A percentile compares a stretch with the other conserved stretches of the same genome.
Conservation (phyloP, 1,140 invertebrate species). For the Diorhabda elongata region DNA sequence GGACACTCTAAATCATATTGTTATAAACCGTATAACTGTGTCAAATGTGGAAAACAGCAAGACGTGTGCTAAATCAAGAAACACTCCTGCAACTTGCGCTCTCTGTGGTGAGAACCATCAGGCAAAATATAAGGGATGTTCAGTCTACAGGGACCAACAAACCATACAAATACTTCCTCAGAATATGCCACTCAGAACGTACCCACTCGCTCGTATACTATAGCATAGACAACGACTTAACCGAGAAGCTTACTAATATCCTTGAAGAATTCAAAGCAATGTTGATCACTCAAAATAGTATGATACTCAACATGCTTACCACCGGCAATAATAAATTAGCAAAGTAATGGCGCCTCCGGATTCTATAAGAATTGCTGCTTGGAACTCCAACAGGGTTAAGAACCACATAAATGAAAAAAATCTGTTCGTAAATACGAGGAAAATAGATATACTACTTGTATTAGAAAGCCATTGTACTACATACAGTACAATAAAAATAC, state of each 20-base stretch:
- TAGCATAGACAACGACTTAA: neutral
- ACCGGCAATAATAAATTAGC: no score
- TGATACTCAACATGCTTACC: no score
- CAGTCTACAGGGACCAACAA: conserved; percentile 31
- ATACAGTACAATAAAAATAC: no score
- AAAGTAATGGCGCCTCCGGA: conserved; percentile 4
- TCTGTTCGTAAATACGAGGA: neutral
- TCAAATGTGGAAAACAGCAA: conserved; percentile 19
- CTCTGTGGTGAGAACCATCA: conserved; percentile 42
- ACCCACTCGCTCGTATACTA: conserved; percentile 4
- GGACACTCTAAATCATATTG: no score
- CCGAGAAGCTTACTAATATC: conserved; percentile 10
- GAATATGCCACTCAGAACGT: neutral
- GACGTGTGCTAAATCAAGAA: conserved; percentile 42
- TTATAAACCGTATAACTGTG: no score
- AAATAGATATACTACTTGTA: neutral
- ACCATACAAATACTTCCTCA: conserved; percentile 1
- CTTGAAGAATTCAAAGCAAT: conserved; percentile 19
- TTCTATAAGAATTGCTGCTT: conserved; percentile 9
- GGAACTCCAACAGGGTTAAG: neutral
- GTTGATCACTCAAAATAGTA: neutral
- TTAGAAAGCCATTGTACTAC: neutral
- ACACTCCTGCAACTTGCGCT: conserved; percentile 34
- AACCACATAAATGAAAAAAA: neutral
- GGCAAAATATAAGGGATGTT: conserved; percentile 45